Conservation (phyloP, 2,888 invertebrate genomes). For the Platycheirus albimanus region DNA sequence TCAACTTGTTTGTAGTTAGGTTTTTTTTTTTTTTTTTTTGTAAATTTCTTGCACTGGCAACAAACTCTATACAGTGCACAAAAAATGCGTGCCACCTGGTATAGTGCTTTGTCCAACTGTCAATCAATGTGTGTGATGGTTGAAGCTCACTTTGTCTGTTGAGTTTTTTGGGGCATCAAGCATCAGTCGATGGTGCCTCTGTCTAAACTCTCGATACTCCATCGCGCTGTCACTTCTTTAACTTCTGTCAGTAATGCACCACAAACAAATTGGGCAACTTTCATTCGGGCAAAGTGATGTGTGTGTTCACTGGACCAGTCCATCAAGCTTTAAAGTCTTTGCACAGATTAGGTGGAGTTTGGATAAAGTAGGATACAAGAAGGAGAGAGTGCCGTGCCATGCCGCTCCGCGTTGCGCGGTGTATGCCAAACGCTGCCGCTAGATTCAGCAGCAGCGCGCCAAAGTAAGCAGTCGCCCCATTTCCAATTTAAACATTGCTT, state of each 20-base stretch:
- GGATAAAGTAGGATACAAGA: slow-evolving; percentile 12
- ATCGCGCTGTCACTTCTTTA: slow-evolving; percentile 5
- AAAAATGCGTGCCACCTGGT: slow-evolving; percentile 73
- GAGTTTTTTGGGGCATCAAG: slow-evolving; percentile 7
- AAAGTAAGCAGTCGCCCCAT: slow-evolving; percentile 56
- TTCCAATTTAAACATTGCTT: slow-evolving; percentile 72
- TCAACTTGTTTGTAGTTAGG: slow-evolving; percentile 9
- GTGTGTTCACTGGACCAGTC: slow-evolving; percentile 55
- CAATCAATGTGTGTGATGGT: slow-evolving; percentile 69
- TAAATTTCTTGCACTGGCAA: no score
- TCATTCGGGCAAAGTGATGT: slow-evolving; percentile 58
- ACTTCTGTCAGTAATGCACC: slow-evolving; percentile 60
- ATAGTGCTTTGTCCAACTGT: slow-evolving; percentile 72
- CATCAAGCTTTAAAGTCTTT: slow-evolving; percentile 39
- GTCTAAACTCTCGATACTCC: slow-evolving; percentile 37
- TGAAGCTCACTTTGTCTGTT: slow-evolving; percentile 62
- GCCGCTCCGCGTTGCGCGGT: background rate
- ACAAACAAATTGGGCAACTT: slow-evolving; percentile 72
- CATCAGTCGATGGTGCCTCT: slow-evolving; percentile 12
- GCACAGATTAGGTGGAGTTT: slow-evolving; percentile 52
- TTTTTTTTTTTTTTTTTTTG: slow-evolving; percentile 31
- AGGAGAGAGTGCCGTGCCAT: no score
- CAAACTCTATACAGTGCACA: slow-evolving; percentile 28
- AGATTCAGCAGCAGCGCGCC: no score
- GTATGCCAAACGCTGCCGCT: slow-evolving; percentile 22